A percentile compares a stretch with the other conserved stretches of the same genome.
Conservation (phyloP, 2,113 vertebrate genomes). For the Cavia aperea region DNA sequence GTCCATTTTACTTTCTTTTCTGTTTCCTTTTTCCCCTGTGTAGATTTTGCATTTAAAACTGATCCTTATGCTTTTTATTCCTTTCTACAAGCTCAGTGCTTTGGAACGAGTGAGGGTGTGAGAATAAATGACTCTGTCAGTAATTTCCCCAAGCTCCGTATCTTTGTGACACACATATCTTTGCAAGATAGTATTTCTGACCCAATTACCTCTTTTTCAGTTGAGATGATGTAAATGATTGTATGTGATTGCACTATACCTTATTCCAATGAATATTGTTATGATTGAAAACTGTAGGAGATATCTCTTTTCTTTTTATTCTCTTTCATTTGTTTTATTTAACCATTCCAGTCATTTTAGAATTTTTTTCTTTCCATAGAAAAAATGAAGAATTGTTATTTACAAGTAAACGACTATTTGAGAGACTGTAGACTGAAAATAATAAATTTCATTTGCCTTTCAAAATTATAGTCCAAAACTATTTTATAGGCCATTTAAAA, state of each 20-base stretch:
- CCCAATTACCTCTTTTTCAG: constrained; percentile 10
- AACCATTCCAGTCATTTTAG: constrained; percentile 7
- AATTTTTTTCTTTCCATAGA: neutral
- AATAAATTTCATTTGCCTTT: constrained; percentile 40
- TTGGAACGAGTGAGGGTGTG: constrained; percentile 5
- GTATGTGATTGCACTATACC: neutral
- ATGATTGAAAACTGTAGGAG: neutral
- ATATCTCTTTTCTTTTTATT: constrained; percentile 16
- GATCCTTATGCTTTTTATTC: neutral
- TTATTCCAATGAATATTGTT: neutral
- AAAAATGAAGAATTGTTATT: constrained; percentile 33
- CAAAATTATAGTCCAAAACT: constrained; percentile 47
- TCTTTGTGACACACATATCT: constrained; percentile 13
- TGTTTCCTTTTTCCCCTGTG: neutral
- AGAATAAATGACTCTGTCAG: constrained; percentile 3
- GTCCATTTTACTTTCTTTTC: neutral
- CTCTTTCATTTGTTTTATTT: constrained; percentile 18
- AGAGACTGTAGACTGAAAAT: constrained; percentile 35
- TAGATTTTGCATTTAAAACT: neutral
- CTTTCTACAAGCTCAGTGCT: constrained; percentile 9
- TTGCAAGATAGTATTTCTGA: constrained; percentile 24
- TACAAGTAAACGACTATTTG: constrained; percentile 44
- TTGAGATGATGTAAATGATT: constrained; percentile 14
- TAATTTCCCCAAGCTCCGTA: constrained; percentile 1
- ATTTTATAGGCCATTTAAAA: constrained; percentile 21